These are phyloP conservation scores for Meloidogyne hapla DNA, from an alignment of 1,140 invertebrate species.

Conservation along the genomic window DNA sequence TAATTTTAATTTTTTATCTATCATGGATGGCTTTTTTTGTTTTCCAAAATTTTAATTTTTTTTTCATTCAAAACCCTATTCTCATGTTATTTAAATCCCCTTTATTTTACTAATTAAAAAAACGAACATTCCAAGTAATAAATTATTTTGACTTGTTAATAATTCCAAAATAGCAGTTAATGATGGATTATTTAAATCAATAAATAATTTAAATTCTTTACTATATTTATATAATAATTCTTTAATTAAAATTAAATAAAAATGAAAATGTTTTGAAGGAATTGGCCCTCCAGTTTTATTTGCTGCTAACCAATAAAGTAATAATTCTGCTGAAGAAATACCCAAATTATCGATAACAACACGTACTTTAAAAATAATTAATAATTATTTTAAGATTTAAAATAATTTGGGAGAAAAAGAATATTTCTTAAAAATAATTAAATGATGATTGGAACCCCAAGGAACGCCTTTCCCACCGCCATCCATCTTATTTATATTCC, in stretches of 20 bases:
- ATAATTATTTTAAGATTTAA: not conserved
- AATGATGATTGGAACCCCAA: too few species aligned
- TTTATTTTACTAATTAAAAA: not conserved
- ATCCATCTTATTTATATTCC: too few species aligned
- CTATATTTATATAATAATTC: slow-evolving; percentile 31
- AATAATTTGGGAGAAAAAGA: too few species aligned
- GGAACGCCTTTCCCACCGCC: too few species aligned
- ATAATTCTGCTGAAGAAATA: slow-evolving; percentile 33
- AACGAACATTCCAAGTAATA: slow-evolving; percentile 33
- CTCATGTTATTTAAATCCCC: too few species aligned
- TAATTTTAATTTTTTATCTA: too few species aligned
- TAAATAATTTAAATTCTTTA: slow-evolving; percentile 29
- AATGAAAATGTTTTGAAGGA: slow-evolving; percentile 31
- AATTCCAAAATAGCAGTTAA: slow-evolving; percentile 38
- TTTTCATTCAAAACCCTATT: too few species aligned
- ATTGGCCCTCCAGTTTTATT: slow-evolving; percentile 5
- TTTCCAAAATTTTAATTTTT: too few species aligned
- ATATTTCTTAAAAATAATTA: too few species aligned
- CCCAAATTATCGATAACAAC: slow-evolving; percentile 23
- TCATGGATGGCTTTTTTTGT: too few species aligned
- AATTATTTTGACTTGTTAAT: slow-evolving; percentile 23
- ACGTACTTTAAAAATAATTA: slow-evolving; percentile 27
- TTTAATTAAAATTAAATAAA: slow-evolving; percentile 36
- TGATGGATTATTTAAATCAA: slow-evolving; percentile 23
- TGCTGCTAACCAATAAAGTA: slow-evolving; percentile 31